Base-by-base conservation (phyloP, 1,140 invertebrate species). In the Triops longicaudatus region DNA sequence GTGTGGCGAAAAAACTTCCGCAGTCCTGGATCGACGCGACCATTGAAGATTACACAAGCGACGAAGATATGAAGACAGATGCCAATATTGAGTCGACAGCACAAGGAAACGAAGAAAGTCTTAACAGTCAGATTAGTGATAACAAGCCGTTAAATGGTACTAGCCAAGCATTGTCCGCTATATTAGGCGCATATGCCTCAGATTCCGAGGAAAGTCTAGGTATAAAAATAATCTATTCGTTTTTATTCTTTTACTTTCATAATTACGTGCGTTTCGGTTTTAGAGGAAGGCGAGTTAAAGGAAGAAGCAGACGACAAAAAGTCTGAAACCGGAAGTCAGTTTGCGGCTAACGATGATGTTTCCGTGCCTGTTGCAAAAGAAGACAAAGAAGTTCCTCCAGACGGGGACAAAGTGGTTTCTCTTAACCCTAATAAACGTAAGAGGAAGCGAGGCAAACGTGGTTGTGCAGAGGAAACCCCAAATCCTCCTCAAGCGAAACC, bases 181-280 rank as follows among this genome's bases (percentile, higher is more conserved):
- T 77, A 26, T 41, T 72, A 12, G 14, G 31, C 72, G 10, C 14
- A 63, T 77, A 77, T 73, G 76, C 37, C 11, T 73, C 76, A 26
- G 76, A 77, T 43, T 77, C 76, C 22, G 76, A 77, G 27, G 75
- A 76, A 63, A 41, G 71, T 4, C 22, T 22, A 41, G 42, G 41
- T 26, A 73, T 17, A 17, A 11, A 22, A 77, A 11, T 41, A 75
- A 14, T 22, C 26, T 26, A 12, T 11, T 28, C 17, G 5, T 37
- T 37, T 37, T 12, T 11, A 11, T n/a, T 14, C 1, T 27, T 22
- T 22, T 26, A 75, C 3, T 28, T 63, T 0, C 6, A 44, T 26
- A 50, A 28, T 1, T 22, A 12, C 42, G 22, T 22, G 26, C 11
- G 42, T 75, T 37, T 14, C 10, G 4, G 6, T 41, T 75, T 27